Percentiles rank a stretch among this genome's conserved stretches.
Evolutionary conservation across 2,888 invertebrate genomes (phyloP).

Genomic region (Melinaea menophilus): DNA sequence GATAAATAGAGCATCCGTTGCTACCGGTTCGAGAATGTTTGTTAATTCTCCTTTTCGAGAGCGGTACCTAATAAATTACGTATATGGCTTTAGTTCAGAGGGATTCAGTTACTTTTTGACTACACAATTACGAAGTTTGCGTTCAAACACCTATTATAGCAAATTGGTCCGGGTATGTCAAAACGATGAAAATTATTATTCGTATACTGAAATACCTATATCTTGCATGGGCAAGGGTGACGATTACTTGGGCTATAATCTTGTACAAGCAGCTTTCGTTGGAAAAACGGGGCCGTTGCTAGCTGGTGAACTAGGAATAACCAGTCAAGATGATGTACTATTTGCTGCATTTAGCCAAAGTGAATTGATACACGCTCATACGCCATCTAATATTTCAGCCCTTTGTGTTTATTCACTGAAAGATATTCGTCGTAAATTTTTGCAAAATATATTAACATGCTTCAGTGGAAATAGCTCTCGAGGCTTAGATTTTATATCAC

Average conservation of each 20-base stretch:
- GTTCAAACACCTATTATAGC: slow-evolving; percentile 90
- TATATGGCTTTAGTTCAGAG: slow-evolving; percentile 96
- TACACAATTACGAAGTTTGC: slow-evolving; percentile 91
- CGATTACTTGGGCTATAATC: slow-evolving; percentile 87
- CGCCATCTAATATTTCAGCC: slow-evolving; percentile 85
- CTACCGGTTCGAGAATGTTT: slow-evolving; percentile 93
- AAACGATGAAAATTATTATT: slow-evolving; percentile 96
- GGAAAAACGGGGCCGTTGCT: slow-evolving; percentile 96
- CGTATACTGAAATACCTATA: slow-evolving; percentile 98
- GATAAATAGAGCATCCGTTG: slow-evolving; percentile 93
- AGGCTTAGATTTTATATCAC: slow-evolving; percentile 95
- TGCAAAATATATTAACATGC: slow-evolving; percentile 97
- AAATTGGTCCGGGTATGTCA: slow-evolving; percentile 97
- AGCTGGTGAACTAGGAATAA: slow-evolving; percentile 92
- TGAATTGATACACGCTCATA: slow-evolving; percentile 82
- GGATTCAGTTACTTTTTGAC: slow-evolving; percentile 98
- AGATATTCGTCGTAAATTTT: slow-evolving; percentile 93
- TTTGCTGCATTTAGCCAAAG: slow-evolving; percentile 97
- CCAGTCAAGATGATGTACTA: slow-evolving; percentile 95
- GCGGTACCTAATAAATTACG: slow-evolving; percentile 95
- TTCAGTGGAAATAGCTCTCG: slow-evolving; percentile 92
- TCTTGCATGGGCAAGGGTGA: slow-evolving; percentile 90
- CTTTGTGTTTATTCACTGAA: slow-evolving; percentile 96
- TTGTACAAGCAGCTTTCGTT: slow-evolving; percentile 96
- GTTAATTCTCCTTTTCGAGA: slow-evolving; percentile 94